phyloP scores from a whole-genome alignment of 2,888 invertebrate genomes.

The Erebia ligea region DNA sequence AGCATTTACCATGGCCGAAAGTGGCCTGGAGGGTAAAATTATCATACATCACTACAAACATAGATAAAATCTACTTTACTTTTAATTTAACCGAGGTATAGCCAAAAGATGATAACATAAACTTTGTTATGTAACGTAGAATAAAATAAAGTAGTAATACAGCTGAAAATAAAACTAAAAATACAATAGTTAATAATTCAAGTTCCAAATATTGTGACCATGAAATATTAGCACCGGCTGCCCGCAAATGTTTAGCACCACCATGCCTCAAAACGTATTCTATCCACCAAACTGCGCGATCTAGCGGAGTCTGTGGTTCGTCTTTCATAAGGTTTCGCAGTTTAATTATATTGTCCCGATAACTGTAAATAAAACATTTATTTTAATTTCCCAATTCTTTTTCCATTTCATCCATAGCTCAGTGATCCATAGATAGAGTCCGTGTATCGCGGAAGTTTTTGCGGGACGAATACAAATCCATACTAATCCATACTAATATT shows the following conservation, averaged over 20 bases:
- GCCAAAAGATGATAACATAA: background rate
- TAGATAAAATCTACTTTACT: too few species aligned
- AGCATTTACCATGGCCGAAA: too few species aligned
- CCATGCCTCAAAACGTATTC: constrained; percentile 51
- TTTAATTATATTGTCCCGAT: constrained; percentile 38
- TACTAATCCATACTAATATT: too few species aligned
- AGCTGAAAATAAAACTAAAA: background rate
- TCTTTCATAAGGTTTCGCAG: constrained; percentile 45
- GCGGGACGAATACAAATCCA: too few species aligned
- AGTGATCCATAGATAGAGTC: too few species aligned
- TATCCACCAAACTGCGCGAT: constrained; percentile 43
- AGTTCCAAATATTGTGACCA: constrained; percentile 42
- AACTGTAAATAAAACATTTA: constrained; percentile 36
- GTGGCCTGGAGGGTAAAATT: too few species aligned
- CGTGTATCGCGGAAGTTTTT: too few species aligned
- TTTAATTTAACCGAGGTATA: too few species aligned
- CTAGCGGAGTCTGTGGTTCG: constrained; percentile 44
- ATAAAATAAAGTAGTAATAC: constrained; percentile 8
- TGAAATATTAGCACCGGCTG: constrained; percentile 46
- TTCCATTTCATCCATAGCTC: too few species aligned
- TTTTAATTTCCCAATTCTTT: too few species aligned
- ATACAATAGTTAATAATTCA: constrained; percentile 23
- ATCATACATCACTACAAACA: too few species aligned
- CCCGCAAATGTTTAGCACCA: constrained; percentile 46
- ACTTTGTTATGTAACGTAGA: constrained; percentile 1